These are phyloP conservation scores for Trididemnum nubilum DNA, from an alignment of 23 tunicate species.

Conservation along the genomic window DNA sequence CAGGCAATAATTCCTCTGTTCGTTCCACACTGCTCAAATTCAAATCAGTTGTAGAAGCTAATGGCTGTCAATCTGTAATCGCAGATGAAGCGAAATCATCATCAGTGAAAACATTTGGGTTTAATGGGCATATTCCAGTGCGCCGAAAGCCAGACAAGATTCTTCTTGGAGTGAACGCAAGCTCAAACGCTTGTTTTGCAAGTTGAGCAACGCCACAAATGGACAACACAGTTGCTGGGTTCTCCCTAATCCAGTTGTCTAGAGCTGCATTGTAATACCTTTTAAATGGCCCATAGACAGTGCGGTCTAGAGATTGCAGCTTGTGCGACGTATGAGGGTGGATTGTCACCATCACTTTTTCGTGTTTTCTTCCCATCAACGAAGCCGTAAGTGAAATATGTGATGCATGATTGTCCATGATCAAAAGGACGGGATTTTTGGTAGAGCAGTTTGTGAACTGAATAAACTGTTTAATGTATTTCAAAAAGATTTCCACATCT, in stretches of 20 bases:
- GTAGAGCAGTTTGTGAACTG: conserved; percentile 7
- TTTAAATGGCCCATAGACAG: too few species aligned
- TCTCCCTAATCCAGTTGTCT: conserved; percentile 41
- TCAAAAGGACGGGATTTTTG: too few species aligned
- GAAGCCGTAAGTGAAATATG: too few species aligned
- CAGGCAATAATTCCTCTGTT: too few species aligned
- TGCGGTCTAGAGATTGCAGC: too few species aligned
- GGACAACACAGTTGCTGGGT: conserved; percentile 15
- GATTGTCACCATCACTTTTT: conserved; percentile 13
- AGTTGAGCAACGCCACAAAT: conserved; percentile 30
- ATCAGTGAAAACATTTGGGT: too few species aligned
- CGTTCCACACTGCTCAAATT: too few species aligned
- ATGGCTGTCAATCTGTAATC: conserved; percentile 31
- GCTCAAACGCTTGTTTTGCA: too few species aligned
- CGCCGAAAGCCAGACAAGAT: too few species aligned
- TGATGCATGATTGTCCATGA: too few species aligned
- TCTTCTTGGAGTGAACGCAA: too few species aligned
- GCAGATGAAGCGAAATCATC: conserved; percentile 26
- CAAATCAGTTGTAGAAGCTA: conserved; percentile 10
- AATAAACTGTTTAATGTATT: conserved; percentile 29
- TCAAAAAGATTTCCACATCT: conserved; percentile 23
- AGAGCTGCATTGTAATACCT: conserved; percentile 20
- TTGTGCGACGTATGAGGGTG: too few species aligned
- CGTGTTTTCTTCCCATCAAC: neutral
- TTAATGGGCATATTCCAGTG: conserved; percentile 35